Conservation (phyloP, 2,888 invertebrate species). For the Aporophyla nigra region DNA sequence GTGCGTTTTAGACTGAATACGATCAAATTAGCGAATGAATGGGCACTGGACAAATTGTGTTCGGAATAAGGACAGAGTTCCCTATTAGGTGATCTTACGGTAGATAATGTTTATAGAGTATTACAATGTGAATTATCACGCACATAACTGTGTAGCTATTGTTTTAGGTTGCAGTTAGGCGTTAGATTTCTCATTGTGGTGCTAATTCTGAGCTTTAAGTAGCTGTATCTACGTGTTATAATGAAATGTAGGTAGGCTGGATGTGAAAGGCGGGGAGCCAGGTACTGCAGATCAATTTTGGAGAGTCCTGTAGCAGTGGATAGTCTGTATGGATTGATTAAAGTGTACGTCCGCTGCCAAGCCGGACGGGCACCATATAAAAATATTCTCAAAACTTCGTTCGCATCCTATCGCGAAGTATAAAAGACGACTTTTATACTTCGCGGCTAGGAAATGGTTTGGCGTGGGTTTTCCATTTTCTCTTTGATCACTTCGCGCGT, state of each 20-base stretch:
- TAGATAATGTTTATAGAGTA: constrained; percentile 51
- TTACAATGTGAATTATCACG: constrained; percentile 57
- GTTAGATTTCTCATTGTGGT: constrained; percentile 41
- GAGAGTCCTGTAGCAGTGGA: background rate
- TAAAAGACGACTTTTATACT: no score
- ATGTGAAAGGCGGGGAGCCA: background rate
- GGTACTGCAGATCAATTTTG: background rate
- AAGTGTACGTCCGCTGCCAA: constrained; percentile 14
- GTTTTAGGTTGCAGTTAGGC: constrained; percentile 37
- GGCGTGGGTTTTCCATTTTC: constrained; percentile 37
- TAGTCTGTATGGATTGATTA: constrained; percentile 13
- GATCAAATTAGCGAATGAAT: constrained; percentile 61
- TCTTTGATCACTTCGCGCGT: constrained; percentile 24
- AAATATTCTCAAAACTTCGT: constrained; percentile 13
- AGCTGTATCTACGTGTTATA: background rate
- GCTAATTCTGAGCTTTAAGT: constrained; percentile 41
- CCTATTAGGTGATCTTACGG: constrained; percentile 54
- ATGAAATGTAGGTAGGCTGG: no score
- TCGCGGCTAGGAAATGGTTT: constrained; percentile 20
- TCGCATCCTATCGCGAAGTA: constrained; percentile 5
- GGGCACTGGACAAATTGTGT: constrained; percentile 61
- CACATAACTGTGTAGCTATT: constrained; percentile 42
- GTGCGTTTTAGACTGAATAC: constrained; percentile 47
- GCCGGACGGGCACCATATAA: background rate
- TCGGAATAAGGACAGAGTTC: constrained; percentile 50